Percentiles rank a stretch among this genome's conserved stretches.
Conservation (phyloP, 2,888 invertebrate species). For the Furcula furcula region DNA sequence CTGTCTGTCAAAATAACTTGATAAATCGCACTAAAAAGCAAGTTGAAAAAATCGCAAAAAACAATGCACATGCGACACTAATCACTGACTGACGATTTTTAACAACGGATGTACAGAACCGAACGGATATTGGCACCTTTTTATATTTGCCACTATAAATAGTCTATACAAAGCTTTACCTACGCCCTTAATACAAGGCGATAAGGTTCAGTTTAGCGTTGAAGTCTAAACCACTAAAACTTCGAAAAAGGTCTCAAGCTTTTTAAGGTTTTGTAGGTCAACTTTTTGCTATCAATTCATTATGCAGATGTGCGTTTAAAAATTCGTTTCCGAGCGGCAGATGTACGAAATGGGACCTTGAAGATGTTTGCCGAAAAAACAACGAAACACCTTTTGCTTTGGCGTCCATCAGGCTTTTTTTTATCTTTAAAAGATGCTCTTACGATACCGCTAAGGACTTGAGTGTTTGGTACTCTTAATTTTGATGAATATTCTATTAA, state of each 20-base stretch:
- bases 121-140: slow-evolving; percentile 79
- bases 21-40: slow-evolving; percentile 62
- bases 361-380: slow-evolving; percentile 65
- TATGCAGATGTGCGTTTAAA: slow-evolving; percentile 76
- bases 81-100: slow-evolving; percentile 74
- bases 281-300: slow-evolving; percentile 75
- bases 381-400: slow-evolving; percentile 63
- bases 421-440: slow-evolving; percentile 35
- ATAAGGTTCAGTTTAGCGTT: slow-evolving; percentile 27
- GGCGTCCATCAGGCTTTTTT: slow-evolving; percentile 50
- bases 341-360: slow-evolving; percentile 67
- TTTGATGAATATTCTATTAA: neutral
- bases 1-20: slow-evolving; percentile 61
- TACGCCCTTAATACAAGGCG: slow-evolving; percentile 13
- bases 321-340: slow-evolving; percentile 70
- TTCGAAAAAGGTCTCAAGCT: slow-evolving; percentile 29
- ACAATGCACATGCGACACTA: slow-evolving; percentile 67
- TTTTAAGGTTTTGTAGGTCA: slow-evolving; percentile 74
- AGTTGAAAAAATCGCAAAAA: slow-evolving; percentile 64
- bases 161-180: slow-evolving; percentile 7
- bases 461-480: slow-evolving; percentile 8
- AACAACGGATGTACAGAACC: slow-evolving; percentile 70
- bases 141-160: slow-evolving; percentile 39
- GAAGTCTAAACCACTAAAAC: slow-evolving; percentile 25
- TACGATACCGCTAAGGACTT: slow-evolving; percentile 17